Percentiles rank a stretch among this genome's conserved stretches.
Evolutionary conservation across 2,113 vertebrate species (phyloP).

Genomic region (Triplophysa tibetana): DNA sequence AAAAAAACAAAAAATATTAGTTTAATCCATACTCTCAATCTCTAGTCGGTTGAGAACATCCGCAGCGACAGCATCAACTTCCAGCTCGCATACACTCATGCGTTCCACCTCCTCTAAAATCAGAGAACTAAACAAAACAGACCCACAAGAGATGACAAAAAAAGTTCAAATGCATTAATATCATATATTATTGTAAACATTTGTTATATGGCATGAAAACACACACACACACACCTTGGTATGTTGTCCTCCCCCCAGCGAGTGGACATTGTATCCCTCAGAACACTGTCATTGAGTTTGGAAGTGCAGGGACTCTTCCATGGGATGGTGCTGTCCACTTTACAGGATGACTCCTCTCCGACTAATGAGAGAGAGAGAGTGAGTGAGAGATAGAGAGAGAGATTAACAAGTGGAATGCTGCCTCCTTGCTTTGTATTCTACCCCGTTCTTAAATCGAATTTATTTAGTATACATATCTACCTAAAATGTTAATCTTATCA

Average conservation of each 20-base stretch:
- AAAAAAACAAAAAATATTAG: too few species aligned
- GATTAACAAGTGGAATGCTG: too few species aligned
- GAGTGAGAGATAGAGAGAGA: too few species aligned
- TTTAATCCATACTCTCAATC: slow-evolving; percentile 84
- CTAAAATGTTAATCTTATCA: too few species aligned
- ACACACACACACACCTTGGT: slow-evolving; percentile 80
- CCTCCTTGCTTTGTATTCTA: too few species aligned
- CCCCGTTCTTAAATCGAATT: too few species aligned
- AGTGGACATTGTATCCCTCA: slow-evolving; percentile 67
- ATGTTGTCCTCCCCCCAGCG: slow-evolving; percentile 87
- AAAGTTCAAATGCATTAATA: not conserved
- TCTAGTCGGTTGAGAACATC: slow-evolving; percentile 94
- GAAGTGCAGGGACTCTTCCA: slow-evolving; percentile 65
- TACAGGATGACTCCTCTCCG: slow-evolving; percentile 35
- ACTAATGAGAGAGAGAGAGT: slow-evolving; percentile 2
- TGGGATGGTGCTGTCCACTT: slow-evolving; percentile 45
- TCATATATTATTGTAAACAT: not conserved
- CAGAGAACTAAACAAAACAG: slow-evolving; percentile 79
- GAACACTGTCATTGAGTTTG: slow-evolving; percentile 74
- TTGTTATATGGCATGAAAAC: not conserved
- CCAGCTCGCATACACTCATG: slow-evolving; percentile 96
- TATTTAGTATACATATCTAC: too few species aligned
- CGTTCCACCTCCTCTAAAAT: slow-evolving; percentile 84
- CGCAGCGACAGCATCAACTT: slow-evolving; percentile 95
- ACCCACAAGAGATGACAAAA: slow-evolving; percentile 6